Conservation (phyloP, 1,140 invertebrate species). For the Drosophila kikkawai region DNA sequence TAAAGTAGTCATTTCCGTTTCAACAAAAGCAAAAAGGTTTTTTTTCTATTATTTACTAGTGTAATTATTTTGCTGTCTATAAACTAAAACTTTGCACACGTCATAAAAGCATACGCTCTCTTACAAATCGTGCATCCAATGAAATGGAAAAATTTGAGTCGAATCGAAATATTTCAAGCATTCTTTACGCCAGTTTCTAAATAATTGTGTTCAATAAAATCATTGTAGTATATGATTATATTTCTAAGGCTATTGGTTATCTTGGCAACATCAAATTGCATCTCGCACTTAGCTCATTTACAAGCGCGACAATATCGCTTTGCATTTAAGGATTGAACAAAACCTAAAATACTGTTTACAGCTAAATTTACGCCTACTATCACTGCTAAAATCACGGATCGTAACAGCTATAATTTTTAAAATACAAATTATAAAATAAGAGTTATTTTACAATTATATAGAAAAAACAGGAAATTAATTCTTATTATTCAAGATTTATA, state of each 20-base stretch:
- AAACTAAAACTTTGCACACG: not conserved
- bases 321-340: not conserved
- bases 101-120: slow-evolving; percentile 2
- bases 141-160: not conserved
- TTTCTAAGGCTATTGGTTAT: not conserved
- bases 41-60: not conserved
- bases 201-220: not conserved
- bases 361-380: not conserved
- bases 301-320: not conserved
- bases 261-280: not conserved
- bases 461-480: too few relatives aligned
- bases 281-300: not conserved
- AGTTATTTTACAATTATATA: too few relatives aligned
- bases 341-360: not conserved
- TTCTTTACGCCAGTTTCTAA: not conserved
- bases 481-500: too few relatives aligned
- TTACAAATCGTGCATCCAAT: slow-evolving; percentile 1
- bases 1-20: not conserved
- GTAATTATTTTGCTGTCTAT: not conserved
- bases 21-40: not conserved
- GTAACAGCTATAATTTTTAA: too few relatives aligned
- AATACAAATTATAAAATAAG: too few relatives aligned
- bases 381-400: not conserved
- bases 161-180: not conserved
- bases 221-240: not conserved